phyloP scores from a whole-genome alignment of 2,797 vertebrate genomes.

The Phataginus tetradactyla region DNA sequence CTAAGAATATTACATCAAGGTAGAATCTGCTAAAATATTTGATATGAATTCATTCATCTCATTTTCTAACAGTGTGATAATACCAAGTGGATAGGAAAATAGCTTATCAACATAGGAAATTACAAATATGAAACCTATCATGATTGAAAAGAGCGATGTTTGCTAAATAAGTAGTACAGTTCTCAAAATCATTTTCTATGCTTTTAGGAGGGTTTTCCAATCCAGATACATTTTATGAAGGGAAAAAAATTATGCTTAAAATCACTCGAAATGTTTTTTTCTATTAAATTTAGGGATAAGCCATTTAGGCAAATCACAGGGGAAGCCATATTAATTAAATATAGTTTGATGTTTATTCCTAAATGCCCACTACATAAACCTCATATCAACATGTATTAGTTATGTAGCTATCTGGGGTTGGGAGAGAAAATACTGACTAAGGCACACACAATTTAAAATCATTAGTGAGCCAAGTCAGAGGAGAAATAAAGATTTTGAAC shows the following conservation, averaged over 20 bases:
- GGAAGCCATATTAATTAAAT: constrained; percentile 1
- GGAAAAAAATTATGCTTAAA: neutral
- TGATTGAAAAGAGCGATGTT: neutral
- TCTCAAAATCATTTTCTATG: constrained; percentile 36
- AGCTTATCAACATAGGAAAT: constrained; percentile 36
- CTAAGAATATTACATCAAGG: neutral
- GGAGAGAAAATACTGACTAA: constrained; percentile 4
- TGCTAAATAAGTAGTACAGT: neutral
- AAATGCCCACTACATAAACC: neutral
- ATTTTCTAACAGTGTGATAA: constrained; percentile 14
- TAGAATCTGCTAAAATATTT: constrained; percentile 51
- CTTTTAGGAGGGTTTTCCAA: constrained; percentile 18
- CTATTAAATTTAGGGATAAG: neutral
- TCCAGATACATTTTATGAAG: neutral
- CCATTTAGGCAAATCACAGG: neutral
- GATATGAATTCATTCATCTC: constrained; percentile 1
- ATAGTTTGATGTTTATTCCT: neutral
- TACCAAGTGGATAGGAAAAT: neutral
- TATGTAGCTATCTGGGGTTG: neutral
- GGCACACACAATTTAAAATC: neutral
- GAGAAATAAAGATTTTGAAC: constrained; percentile 15
- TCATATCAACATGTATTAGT: neutral
- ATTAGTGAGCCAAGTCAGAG: constrained; percentile 19
- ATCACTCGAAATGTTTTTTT: neutral
- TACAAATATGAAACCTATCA: constrained; percentile 7